Evolutionary conservation across 2,888 invertebrate species (phyloP), one percentile per base, ranked within the genome.

Genomic region (Cephus pygmeus): DNA sequence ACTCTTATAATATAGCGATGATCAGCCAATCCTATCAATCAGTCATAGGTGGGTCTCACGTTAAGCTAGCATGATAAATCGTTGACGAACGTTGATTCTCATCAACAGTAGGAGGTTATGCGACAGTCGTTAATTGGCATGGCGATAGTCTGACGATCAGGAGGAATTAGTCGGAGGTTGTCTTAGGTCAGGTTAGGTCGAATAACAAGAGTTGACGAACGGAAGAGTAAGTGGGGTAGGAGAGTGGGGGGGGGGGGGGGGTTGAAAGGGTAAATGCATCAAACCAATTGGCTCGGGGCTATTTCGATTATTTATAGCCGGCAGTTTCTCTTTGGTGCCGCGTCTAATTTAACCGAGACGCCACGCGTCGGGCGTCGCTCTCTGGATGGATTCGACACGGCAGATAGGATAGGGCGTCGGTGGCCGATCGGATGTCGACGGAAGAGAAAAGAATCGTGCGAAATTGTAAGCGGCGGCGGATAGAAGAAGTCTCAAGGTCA

Each of bases 271-370:
- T 31, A 30, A 71, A 35, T 34, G 74, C 74, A 74, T 74, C 74
- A 23, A 74, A 74, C 74, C 74, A 74, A 74, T 74, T 74, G 74
- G 74, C 74, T 74, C 74, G 34, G 36, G 74, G 23, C 74, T 74
- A n/a, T 30, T 34, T 74, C 35, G 35, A 74, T 74, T 74, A 74
- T 74, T 74, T 74, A 74, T 74, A 74, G 74, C 11, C 35, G 12
- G 35, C 74, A 35, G 23, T 35, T 23, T 34, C 74, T n/a, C 12
- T 30, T 30, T 35, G 36, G 34, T 15, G 74, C 35, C 33, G 36
- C 74, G 74, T 33, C 35, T 23, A 74, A 74, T 74, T 74, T 74
- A 74, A 34, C 35, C 36, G 9, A 23, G 56, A 56, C 23, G 40
- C 40, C 40, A 56, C 40, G 40, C 40, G 56, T 56, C 56, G 23